Base-by-base conservation (phyloP, 2,888 invertebrate species). In the Auanema freiburgensis region DNA sequence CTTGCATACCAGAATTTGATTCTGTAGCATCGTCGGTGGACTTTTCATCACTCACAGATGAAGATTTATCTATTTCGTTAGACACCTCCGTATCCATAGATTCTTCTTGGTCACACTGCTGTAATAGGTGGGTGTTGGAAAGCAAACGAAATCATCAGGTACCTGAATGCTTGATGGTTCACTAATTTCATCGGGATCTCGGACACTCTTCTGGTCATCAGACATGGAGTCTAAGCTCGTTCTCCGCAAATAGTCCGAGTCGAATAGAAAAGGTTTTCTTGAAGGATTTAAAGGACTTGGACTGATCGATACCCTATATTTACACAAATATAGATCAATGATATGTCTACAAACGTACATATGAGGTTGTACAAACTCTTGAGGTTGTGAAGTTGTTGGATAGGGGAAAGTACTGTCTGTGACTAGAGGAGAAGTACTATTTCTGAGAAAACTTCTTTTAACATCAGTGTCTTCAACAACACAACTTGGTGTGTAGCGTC, bases 391-490 rank as follows among this genome's bases (percentile, higher is more conserved):
- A 11, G 57, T 11, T 8, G 66, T 25, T 21, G 72, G 70, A 55
- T 72, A 72, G 24, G 72, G 72, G 42, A 72, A 72, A 3, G 57
- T 63, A n/a, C 67, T 57, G 21, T 70, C 70, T 11, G 67, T 65
- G 14, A 72, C 72, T 24, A 72, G 58, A 21, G 72, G 72, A n/a
- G 70, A 70, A 2, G 72, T 72, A 50, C 66, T 69, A 12, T 46
- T 50, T 23, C 50, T 25, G 49, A 49, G 56, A 25, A 57, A 57
- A 14, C 41, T 43, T 21, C 62, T 18, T 42, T 62, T 62, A 14
- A 41, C 43, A 24, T 62, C 62, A n/a, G 46, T n/a, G 18, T 62
- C 62, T 12, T 57, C 57, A 16, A 44, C 57, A 43, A 43, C 50
- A 14, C 21, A 16, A n/a, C 42, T 33, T 1, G 57, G 18, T 12